phyloP scores from a whole-genome alignment of 2,113 vertebrate species.

The Guaruba guarouba region DNA sequence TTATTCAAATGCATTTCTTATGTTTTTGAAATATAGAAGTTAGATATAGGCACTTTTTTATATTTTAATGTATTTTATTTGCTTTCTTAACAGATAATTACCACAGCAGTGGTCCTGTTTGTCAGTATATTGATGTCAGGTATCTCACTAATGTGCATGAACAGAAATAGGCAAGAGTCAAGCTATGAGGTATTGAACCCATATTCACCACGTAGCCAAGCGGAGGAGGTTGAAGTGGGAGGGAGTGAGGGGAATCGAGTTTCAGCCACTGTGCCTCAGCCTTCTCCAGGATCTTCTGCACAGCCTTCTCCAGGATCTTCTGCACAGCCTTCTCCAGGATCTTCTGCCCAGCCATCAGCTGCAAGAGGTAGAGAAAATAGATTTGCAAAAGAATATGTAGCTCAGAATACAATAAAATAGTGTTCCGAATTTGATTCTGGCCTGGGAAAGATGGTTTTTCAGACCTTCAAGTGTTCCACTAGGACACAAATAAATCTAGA shows the following conservation, averaged over 20 bases:
- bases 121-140: constrained; percentile 84
- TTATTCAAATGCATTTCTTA: background rate
- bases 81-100: constrained; percentile 80
- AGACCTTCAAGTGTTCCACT: background rate
- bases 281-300: background rate
- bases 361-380: constrained; percentile 73
- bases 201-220: constrained; percentile 63
- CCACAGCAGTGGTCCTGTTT: constrained; percentile 80
- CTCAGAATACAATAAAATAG: background rate
- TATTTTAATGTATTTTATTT: background rate
- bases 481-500: background rate
- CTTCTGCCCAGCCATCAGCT: constrained; percentile 31
- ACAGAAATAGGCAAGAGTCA: constrained; percentile 79
- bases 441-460: background rate
- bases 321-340: background rate
- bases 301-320: background rate
- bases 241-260: constrained; percentile 48
- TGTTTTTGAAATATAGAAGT: background rate
- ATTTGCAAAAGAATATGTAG: background rate
- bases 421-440: background rate
- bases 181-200: constrained; percentile 76
- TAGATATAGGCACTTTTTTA: background rate
- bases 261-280: constrained; percentile 18
- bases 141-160: constrained; percentile 86
- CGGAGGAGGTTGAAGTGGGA: constrained; percentile 63